These are phyloP conservation scores for Anagrus nilaparvatae DNA, from an alignment of 1,140 invertebrate genomes.

Conservation along the genomic window DNA sequence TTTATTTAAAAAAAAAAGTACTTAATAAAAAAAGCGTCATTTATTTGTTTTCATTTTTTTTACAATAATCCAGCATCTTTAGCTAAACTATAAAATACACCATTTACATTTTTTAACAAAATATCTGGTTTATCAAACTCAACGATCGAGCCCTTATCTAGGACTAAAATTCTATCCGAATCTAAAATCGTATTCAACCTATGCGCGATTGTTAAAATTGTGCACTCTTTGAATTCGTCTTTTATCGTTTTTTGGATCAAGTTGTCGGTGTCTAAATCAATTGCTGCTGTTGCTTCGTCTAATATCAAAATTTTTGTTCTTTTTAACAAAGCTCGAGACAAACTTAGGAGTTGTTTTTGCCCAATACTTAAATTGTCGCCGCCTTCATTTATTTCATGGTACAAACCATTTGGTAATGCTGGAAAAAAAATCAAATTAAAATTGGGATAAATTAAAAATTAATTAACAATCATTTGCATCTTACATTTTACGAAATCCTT, in stretches of 20 bases:
- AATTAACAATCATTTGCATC: slow-evolving; percentile 23
- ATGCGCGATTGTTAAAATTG: slow-evolving; percentile 89
- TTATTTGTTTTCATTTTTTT: too few relatives aligned
- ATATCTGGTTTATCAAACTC: slow-evolving; percentile 70
- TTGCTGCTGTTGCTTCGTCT: slow-evolving; percentile 89
- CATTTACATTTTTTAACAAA: slow-evolving; percentile 63
- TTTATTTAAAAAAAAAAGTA: too few relatives aligned
- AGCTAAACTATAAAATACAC: slow-evolving; percentile 86
- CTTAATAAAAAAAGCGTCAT: too few relatives aligned
- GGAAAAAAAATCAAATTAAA: too few relatives aligned
- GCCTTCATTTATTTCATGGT: slow-evolving; percentile 82
- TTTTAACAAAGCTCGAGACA: slow-evolving; percentile 80
- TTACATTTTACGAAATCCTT: slow-evolving; percentile 63
- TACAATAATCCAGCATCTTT: slow-evolving; percentile 71
- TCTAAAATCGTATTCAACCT: slow-evolving; percentile 90
- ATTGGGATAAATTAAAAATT: slow-evolving; percentile 5
- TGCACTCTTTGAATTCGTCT: slow-evolving; percentile 76
- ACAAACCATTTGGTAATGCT: slow-evolving; percentile 59
- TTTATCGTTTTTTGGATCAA: too few relatives aligned
- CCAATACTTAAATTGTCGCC: slow-evolving; percentile 77
- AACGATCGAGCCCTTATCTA: slow-evolving; percentile 72
- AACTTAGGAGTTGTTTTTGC: slow-evolving; percentile 80
- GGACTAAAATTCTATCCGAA: slow-evolving; percentile 78
- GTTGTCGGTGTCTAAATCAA: slow-evolving; percentile 86
- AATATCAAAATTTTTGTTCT: too few relatives aligned